Evolutionary conservation across 2,113 vertebrate species (phyloP), one percentile per base, ranked within the genome.

Genomic region (Brachionichthys hirsutus): DNA sequence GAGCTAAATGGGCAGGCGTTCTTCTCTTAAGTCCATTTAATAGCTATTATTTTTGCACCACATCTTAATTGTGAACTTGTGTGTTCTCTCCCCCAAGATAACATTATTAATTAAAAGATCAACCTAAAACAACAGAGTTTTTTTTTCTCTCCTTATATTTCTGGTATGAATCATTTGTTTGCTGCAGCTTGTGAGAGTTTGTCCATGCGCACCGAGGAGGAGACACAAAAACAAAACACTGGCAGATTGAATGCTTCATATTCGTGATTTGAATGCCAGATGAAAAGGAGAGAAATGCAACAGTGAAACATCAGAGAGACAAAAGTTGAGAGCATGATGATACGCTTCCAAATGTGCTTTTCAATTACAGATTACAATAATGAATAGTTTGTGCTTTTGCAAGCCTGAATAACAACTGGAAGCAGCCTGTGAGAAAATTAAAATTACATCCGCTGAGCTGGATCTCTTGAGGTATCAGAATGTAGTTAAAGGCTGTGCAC

Each of bases 11-110:
- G 62, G 68, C 53, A 60, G 8, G 24, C 55, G 42, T 51, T 67
- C 57, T 54, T 30, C 36, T 43, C 46, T 17, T 55, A 43, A 47
- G 56, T 50, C 66, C 54, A 67, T 84, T 80, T 71, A 38, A 67
- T 53, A 69, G 40, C 55, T 50, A 53, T 70, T 58, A 47, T 65
- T 20, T 58, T 40, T n/a, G 10, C 14, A 44, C 59, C 45, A 47
- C 43, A 9, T 6, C 20, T 22, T 34, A 30, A 16, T 24, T 46
- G 12, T 30, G 24, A 30, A 61, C 47, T 43, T 57, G 53, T 38
- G 45, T 52, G 15, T 36, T 60, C n/a, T 44, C 17, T 35, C 18
- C 40, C n/a, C 22, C 18, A 35, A 12, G 36, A 24, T 30, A n/a
- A n/a, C n/a, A 30, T 30, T 30, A 30, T 30, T 30, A 4, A 30